Evolutionary conservation across 2,888 invertebrate genomes (phyloP).

Genomic region (Listrodromus nycthemerus): DNA sequence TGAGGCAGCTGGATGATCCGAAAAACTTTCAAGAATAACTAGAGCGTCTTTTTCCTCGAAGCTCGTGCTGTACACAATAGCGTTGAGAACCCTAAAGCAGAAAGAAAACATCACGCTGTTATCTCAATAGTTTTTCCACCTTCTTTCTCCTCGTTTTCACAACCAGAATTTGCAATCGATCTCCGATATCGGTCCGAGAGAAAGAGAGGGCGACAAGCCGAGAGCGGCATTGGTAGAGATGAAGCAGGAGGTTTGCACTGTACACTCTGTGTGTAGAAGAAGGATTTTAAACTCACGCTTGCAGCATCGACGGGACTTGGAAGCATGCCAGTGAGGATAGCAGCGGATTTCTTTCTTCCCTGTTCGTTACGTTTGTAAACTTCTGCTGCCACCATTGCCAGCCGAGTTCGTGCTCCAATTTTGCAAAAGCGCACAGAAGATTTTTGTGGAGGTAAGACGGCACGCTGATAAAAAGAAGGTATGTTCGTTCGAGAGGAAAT

Average conservation of each 20-base stretch:
- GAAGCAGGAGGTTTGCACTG: not conserved
- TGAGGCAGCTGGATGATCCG: conserved; percentile 78
- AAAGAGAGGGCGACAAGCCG: not conserved
- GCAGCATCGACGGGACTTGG: conserved; percentile 78
- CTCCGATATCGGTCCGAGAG: conserved; percentile 45
- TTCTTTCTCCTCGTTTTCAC: conserved; percentile 24
- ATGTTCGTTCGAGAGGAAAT: conserved; percentile 20
- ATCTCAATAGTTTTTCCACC: conserved; percentile 31
- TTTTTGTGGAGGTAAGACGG: conserved; percentile 75
- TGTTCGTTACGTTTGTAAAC: conserved; percentile 68
- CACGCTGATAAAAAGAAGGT: conserved; percentile 61
- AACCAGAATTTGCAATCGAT: conserved; percentile 63
- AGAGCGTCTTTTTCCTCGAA: conserved; percentile 74
- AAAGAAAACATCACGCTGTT: conserved; percentile 10
- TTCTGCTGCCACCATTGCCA: conserved; percentile 76
- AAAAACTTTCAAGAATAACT: conserved; percentile 76
- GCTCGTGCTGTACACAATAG: conserved; percentile 74
- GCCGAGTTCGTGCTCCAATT: conserved; percentile 76
- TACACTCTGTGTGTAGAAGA: conserved; percentile 12
- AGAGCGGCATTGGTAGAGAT: conserved; percentile 37
- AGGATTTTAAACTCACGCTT: conserved; percentile 75
- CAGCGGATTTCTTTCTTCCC: conserved; percentile 76
- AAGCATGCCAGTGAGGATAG: conserved; percentile 80
- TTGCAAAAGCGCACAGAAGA: conserved; percentile 78
- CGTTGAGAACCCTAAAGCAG: conserved; percentile 76